Base-by-base conservation (phyloP, 2,888 invertebrate species). In the Helicoverpa assulta region DNA sequence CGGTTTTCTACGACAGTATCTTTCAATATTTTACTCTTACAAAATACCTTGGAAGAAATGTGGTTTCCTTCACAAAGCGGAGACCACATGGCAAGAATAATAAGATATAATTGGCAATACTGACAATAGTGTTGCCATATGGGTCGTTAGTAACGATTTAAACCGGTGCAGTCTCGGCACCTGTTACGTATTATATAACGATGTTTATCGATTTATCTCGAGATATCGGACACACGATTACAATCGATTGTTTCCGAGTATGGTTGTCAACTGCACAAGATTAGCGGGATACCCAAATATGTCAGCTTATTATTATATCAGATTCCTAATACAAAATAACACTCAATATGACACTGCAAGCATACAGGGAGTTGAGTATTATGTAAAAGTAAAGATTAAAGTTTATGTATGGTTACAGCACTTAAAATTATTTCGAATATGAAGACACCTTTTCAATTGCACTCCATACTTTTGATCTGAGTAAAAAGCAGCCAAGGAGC, bases 181-280 rank as follows among this genome's bases (percentile, higher is more conserved):
- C 87, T 87, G 88, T 84, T 84, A 72, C 75, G 75, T 73, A 66
- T 84, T 80, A 84, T 53, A 76, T 71, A 76, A 81, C 76, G 59
- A 73, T 77, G 71, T 80, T 77, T 81, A 82, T 83, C 81, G 82
- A 80, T 69, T 58, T 74, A 81, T 81, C 81, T 82, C 55, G 82
- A 62, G 70, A 81, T 76, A 85, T 83, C 80, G 71, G 76, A 74
- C 70, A 79, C 74, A 61, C 75, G 84, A 81, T 86, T 78, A 84
- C 66, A 81, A 85, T 84, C 85, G 85, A 87, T 83, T 86, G 83
- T 87, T 63, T 70, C 70, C 57, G n/a, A 67, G 71, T 83, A 81
- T 72, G 82, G 82, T 76, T 74, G 76, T 47, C 76, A 64, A 58
- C 18, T 54, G 7, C 33, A 63, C 40, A 43, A 16, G 14, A 55